A percentile compares a stretch with the other conserved stretches of the same genome.
Conservation (phyloP, 2,888 invertebrate genomes). For the Tryphoninae sp. region DNA sequence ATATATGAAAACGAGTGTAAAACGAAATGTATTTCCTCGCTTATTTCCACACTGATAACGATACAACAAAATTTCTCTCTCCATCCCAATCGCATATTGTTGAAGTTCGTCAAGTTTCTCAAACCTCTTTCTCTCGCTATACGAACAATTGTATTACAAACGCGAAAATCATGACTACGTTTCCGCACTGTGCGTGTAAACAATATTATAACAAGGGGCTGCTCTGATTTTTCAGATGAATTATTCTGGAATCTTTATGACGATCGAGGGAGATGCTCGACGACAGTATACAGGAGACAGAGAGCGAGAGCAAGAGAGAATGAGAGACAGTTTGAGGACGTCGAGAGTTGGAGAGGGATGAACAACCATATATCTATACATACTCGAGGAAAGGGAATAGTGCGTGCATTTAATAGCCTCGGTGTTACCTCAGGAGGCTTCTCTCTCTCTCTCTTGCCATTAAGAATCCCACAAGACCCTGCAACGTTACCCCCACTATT, state of each 20-base stretch:
- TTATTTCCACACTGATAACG: no score
- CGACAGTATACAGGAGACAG: background rate
- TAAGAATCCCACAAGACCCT: conserved; percentile 80
- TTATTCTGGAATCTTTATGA: conserved; percentile 47
- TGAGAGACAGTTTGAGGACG: background rate
- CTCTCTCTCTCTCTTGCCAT: conserved; percentile 73
- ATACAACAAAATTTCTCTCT: no score
- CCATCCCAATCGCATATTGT: no score
- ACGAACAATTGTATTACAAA: background rate
- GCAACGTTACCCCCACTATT: conserved; percentile 65
- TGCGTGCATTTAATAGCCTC: conserved; percentile 78
- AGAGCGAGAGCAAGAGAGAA: background rate
- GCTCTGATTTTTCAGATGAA: conserved; percentile 48
- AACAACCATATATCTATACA: conserved; percentile 46
- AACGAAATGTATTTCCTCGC: no score
- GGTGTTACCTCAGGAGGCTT: conserved; percentile 74
- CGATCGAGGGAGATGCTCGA: conserved; percentile 28
- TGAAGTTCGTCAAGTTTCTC: no score
- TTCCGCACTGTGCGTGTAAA: background rate
- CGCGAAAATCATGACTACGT: background rate
- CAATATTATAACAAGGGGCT: conserved; percentile 30
- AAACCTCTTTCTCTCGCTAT: background rate
- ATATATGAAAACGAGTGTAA: no score
- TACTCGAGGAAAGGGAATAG: conserved; percentile 53
- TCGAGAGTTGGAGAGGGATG: conserved; percentile 41